Base-by-base conservation (phyloP, 2,888 invertebrate species). In the Argynnis bischoffii region DNA sequence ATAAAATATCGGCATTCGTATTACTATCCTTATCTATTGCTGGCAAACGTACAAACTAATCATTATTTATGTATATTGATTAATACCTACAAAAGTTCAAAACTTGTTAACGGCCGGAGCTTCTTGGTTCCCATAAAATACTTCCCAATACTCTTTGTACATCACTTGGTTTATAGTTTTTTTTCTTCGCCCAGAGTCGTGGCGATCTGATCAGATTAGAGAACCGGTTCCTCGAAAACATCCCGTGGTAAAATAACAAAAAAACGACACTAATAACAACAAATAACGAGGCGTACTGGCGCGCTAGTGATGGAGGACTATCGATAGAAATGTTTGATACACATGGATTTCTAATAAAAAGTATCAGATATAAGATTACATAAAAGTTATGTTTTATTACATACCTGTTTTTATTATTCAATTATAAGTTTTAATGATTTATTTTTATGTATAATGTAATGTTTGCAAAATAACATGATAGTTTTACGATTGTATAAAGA, bases 241-340 rank as follows among this genome's bases (percentile, higher is more conserved):
- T 86, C 86, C 87, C 86, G 82, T 78, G 81, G 81, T 79, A 82
- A 85, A 85, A 75, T 72, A 74, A 74, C 71, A 86, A 85, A 89
- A n/a, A 87, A 87, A 85, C 81, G 81, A 88, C 85, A 86, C 89
- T 91, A 92, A 91, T 92, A 92, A 92, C 90, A 92, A 92, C 92
- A 92, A 92, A 92, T 92, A 92, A 92, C 91, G 89, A 92, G 90
- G 84, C 85, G 82, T 79, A 78, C 81, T 79, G 71, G 75, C 78
- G 79, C 74, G 77, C 68, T 83, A 82, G 82, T 77, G 86, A 77
- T 79, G 82, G 69, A 76, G 73, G 63, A 66, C 65, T 70, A 76
- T 83, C 83, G 84, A 83, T 83, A 74, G 11, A 26, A 64, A n/a
- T 72, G 67, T 75, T 66, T 73, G 67, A 76, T 65, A 71, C 67